Conservation (phyloP, 2,113 vertebrate genomes). For the Gavia stellata region DNA sequence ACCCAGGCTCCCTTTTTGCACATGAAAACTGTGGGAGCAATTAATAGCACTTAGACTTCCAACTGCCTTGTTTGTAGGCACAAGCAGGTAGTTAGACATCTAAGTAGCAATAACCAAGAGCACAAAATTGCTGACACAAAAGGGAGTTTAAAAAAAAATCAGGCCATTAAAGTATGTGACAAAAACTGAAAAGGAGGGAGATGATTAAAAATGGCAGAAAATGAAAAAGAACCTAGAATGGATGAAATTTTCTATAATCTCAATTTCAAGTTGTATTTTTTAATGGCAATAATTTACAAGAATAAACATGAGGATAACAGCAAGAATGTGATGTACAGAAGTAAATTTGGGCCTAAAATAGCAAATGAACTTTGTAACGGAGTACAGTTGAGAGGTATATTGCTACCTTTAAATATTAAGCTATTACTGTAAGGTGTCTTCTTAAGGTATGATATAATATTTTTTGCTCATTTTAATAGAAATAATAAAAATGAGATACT, state of each 20-base stretch:
- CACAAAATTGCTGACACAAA: neutral
- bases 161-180: neutral
- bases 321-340: neutral
- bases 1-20: neutral
- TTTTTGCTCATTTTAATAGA: constrained; percentile 69
- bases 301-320: constrained; percentile 51
- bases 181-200: neutral
- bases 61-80: neutral
- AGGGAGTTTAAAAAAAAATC: neutral
- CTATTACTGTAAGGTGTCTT: constrained; percentile 56
- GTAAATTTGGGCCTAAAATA: constrained; percentile 19
- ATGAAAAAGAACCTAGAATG: neutral
- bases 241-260: neutral
- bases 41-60: neutral
- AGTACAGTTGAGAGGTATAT: constrained; percentile 52
- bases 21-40: neutral
- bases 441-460: constrained; percentile 65
- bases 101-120: constrained; percentile 12
- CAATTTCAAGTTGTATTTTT: neutral
- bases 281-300: constrained; percentile 33
- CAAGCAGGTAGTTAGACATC: neutral
- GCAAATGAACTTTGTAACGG: constrained; percentile 4
- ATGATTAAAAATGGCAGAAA: neutral
- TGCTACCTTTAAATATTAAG: constrained; percentile 65
- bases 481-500: constrained; percentile 74